Evolutionary conservation across 2,888 invertebrate species (phyloP).

Genomic region (Buathra laborator): DNA sequence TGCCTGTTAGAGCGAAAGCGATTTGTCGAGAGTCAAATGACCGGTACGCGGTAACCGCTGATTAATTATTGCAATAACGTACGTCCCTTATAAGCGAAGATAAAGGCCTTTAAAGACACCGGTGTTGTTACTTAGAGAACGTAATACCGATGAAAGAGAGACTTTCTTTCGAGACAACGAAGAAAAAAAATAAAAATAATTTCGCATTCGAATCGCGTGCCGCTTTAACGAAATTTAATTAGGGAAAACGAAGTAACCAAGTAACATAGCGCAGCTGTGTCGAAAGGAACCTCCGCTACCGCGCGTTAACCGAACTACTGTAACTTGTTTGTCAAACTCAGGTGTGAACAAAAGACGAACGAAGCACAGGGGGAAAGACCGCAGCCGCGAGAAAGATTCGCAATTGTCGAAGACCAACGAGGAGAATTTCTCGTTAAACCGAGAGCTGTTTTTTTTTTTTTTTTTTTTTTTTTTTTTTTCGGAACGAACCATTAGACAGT

Average conservation of each 20-base stretch:
- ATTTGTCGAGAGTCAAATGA: background rate
- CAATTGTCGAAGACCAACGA: too few species aligned
- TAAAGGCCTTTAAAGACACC: too few species aligned
- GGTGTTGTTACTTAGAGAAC: too few species aligned
- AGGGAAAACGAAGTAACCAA: background rate
- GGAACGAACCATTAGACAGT: too few species aligned
- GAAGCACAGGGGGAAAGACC: too few species aligned
- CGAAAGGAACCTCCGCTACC: background rate
- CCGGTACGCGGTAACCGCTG: background rate
- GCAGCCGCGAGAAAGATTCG: too few species aligned
- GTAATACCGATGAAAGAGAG: background rate
- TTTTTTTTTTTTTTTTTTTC: too few species aligned
- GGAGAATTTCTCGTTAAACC: too few species aligned
- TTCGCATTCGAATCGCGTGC: background rate
- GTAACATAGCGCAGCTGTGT: background rate
- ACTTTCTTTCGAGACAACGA: background rate
- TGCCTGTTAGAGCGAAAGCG: background rate
- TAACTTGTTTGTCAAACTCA: slow-evolving; percentile 6
- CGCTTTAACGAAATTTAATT: background rate
- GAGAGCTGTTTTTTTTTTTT: too few species aligned
- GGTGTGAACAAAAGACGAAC: background rate
- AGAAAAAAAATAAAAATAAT: background rate
- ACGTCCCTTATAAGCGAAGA: background rate
- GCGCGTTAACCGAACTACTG: background rate
- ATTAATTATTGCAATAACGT: slow-evolving; percentile 1